A percentile compares a stretch with the other conserved stretches of the same genome.
Evolutionary conservation across 1,140 invertebrate species (phyloP).

Genomic region (Phortica variegata): DNA sequence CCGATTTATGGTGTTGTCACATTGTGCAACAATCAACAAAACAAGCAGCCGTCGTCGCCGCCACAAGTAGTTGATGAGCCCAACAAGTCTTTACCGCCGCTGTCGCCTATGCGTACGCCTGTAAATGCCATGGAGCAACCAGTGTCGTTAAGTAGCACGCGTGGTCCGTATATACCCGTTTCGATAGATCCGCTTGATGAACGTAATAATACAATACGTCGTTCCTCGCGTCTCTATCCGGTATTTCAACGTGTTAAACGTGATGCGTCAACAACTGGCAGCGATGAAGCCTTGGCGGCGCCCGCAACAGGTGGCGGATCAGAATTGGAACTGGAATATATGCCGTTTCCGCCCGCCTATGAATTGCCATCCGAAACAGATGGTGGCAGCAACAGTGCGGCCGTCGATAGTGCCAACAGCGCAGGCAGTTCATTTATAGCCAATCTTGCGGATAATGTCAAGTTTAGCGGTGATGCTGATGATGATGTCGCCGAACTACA

Average conservation of each 20-base stretch:
- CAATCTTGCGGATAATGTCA: constrained; percentile 51
- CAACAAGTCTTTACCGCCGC: neutral
- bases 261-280: neutral
- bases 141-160: constrained; percentile 24
- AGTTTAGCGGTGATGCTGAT: constrained; percentile 38
- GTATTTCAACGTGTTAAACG: constrained; percentile 39
- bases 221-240: constrained; percentile 44
- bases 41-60: neutral
- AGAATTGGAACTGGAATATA: neutral
- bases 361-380: constrained; percentile 4
- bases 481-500: constrained; percentile 13
- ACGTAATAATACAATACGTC: constrained; percentile 34
- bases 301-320: too few species aligned
- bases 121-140: neutral
- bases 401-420: constrained; percentile 1
- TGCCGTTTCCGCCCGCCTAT: constrained; percentile 4
- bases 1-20: constrained; percentile 65
- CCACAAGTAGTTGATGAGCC: too few species aligned
- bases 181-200: constrained; percentile 45
- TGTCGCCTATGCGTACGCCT: neutral
- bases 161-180: constrained; percentile 41
- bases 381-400: constrained; percentile 5
- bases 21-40: constrained; percentile 28
- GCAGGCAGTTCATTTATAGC: constrained; percentile 49
- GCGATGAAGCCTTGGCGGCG: too few species aligned